A percentile compares a stretch with the other conserved stretches of the same genome.
These are phyloP conservation scores for Cyanoliseus patagonus DNA, from an alignment of 2,113 vertebrate species.

Conservation along the genomic window DNA sequence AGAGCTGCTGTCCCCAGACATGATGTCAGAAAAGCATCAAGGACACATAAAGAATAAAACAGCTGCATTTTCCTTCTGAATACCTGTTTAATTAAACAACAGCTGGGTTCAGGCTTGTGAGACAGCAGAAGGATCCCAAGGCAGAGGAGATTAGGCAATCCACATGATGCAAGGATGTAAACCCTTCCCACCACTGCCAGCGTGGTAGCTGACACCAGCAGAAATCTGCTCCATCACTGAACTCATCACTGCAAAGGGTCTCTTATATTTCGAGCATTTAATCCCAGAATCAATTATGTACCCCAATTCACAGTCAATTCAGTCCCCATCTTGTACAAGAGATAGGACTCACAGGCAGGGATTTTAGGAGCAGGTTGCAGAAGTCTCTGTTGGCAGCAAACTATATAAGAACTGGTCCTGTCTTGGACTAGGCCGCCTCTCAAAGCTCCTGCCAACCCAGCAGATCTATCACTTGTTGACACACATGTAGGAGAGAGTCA, in stretches of 20 bases:
- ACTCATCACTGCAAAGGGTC: not conserved
- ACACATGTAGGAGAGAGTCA: not conserved
- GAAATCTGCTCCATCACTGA: rapidly evolving
- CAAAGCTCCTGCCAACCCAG: not conserved
- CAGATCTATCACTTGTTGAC: not conserved
- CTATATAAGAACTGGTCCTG: not conserved
- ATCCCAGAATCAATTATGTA: not conserved
- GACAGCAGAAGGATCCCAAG: constrained; percentile 6
- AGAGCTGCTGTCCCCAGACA: not conserved
- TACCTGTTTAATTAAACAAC: constrained; percentile 33
- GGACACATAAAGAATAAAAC: not conserved
- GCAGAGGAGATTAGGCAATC: not conserved
- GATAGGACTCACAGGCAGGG: rapidly evolving
- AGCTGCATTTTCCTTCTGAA: not conserved
- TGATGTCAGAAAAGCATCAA: not conserved
- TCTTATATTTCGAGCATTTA: not conserved
- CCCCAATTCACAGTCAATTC: not conserved
- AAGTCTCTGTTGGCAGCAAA: not conserved
- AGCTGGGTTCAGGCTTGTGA: not conserved
- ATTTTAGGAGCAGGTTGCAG: not conserved
- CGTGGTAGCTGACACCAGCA: not conserved
- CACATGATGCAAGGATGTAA: not conserved
- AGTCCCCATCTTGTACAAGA: not conserved
- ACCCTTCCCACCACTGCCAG: not conserved
- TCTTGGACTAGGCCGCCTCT: not conserved